Evolutionary conservation across 2,888 invertebrate species (phyloP).

Genomic region (Zootermopsis nevadensis): DNA sequence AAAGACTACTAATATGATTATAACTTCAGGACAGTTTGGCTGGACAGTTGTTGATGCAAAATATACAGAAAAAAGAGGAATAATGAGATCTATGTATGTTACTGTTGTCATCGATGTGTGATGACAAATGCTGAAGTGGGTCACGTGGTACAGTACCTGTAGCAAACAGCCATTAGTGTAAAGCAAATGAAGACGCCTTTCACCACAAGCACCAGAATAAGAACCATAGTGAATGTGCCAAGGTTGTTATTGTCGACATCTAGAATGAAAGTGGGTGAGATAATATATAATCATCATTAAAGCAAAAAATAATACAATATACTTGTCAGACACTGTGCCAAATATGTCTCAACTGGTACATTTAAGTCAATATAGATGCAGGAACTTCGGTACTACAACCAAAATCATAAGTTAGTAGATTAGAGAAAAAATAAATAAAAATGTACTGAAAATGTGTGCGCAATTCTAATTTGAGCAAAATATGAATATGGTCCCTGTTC

Average conservation of each 20-base stretch:
- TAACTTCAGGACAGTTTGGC: neutral
- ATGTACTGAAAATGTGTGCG: no score
- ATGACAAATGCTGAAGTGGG: constrained; percentile 8
- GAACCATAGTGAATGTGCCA: constrained; percentile 91
- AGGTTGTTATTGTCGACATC: constrained; percentile 82
- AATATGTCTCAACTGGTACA: no score
- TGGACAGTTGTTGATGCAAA: constrained; percentile 36
- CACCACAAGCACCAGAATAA: constrained; percentile 92
- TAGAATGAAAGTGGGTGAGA: constrained; percentile 54
- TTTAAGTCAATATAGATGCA: no score
- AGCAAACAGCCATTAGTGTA: constrained; percentile 94
- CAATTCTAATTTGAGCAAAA: no score
- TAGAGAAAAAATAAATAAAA: no score
- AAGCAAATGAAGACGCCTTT: constrained; percentile 96
- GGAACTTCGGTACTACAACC: no score
- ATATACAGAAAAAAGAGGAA: constrained; percentile 39
- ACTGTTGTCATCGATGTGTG: constrained; percentile 8
- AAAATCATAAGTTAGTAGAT: no score
- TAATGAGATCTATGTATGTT: no score
- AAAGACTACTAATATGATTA: neutral
- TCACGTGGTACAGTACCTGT: constrained; percentile 77
- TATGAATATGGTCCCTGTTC: no score
- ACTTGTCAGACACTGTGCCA: no score
- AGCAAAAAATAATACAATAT: no score
- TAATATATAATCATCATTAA: neutral